Conservation (phyloP, 1,140 invertebrate species). For the Dendrolimus kikuchii region DNA sequence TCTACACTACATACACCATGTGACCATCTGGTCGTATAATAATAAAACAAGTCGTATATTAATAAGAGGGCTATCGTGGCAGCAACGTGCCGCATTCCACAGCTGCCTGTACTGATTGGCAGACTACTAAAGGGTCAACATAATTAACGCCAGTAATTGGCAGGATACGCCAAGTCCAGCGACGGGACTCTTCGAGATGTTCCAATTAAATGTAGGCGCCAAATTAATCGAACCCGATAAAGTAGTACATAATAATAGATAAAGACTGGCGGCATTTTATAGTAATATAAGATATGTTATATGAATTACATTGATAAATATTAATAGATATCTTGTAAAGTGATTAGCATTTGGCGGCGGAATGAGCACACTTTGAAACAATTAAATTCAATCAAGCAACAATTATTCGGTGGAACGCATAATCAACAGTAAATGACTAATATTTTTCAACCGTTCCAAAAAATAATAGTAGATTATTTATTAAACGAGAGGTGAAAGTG, state of each 20-base stretch:
- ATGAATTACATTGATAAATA: too few species aligned
- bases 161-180: conserved; percentile 5
- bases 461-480: too few species aligned
- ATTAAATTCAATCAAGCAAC: too few species aligned
- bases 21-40: conserved; percentile 13
- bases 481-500: too few species aligned
- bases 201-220: conserved; percentile 5
- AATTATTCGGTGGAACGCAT: too few species aligned
- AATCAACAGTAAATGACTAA: too few species aligned
- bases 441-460: too few species aligned
- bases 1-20: too few species aligned
- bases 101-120: conserved; percentile 25
- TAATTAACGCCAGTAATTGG: conserved; percentile 17
- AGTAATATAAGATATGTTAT: too few species aligned
- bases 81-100: conserved; percentile 25
- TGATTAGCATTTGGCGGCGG: too few species aligned
- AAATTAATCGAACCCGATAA: conserved; percentile 1
- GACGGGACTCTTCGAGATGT: conserved; percentile 8
- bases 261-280: background rate
- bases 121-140: conserved; percentile 22
- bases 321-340: too few species aligned
- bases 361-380: too few species aligned
- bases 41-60: conserved; percentile 10
- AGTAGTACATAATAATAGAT: background rate
- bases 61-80: conserved; percentile 3